Evolutionary conservation across 2,797 vertebrate genomes (phyloP), one percentile per base, ranked within the genome.

Genomic region (Galaxias olidus): DNA sequence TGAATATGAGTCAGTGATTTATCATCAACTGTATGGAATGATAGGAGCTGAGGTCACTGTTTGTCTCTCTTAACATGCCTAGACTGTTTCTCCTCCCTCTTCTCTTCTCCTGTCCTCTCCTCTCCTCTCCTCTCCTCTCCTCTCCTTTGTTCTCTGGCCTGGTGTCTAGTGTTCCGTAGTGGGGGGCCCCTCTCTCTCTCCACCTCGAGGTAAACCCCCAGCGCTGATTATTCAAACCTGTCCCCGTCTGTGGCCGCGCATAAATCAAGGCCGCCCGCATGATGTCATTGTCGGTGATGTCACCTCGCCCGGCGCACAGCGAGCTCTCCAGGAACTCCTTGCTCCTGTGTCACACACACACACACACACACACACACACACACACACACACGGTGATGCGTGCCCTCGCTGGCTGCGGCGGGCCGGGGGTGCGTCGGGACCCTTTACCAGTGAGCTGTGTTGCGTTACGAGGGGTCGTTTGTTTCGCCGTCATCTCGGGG

Each of bases 111-210:
- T 67, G 70, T 15, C 40, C 18, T 14, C 15, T 30, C 41, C 11
- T 15, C 44, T 8, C 67, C 53, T 60, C 0, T 40, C 63, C 72
- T 77, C 57, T 52, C 43, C 76, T 75, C 65, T 66, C 65, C 66
- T 78, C 82, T 86, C 81, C 85, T 87, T 89, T 89, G 89, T 90
- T 89, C 30, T 6, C 30, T 30, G 90, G 85, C 87, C 91, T 91
- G 89, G 84, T 83, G 82, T 84, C 79, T 87, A 87, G 87, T 87
- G 77, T 86, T 62, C 69, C 81, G 3, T 30, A 30, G 6, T 30
- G 30, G 3, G 3, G 3, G 3, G 3, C 30, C 30, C 30, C 30
- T 6, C 30, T 6, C 30, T 6, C 30, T 59, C 74, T 76, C 71
- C 72, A 55, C 61, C 75, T 65, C 47, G 51, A 65, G 55, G 71